These are phyloP conservation scores for Pterocles burchelli DNA, from an alignment of 2,113 vertebrate genomes.

Conservation along the genomic window DNA sequence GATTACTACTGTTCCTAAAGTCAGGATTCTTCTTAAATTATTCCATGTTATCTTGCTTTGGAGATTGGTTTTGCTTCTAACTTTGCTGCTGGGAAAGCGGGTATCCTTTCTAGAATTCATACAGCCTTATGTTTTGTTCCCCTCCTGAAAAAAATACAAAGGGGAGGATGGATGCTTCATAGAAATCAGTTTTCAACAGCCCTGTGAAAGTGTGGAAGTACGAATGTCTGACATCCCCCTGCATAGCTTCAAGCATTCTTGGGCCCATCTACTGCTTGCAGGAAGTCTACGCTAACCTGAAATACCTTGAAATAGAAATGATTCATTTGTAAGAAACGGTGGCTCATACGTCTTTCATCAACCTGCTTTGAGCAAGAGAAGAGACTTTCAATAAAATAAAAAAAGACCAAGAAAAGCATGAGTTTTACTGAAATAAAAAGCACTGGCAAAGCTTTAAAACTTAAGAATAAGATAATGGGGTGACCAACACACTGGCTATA, in stretches of 20 bases:
- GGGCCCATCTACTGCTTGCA: neutral
- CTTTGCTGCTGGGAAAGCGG: neutral
- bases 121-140: neutral
- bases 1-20: neutral
- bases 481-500: neutral
- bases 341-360: neutral
- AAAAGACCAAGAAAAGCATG: neutral
- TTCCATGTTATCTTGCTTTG: neutral
- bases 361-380: neutral
- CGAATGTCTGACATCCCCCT: neutral
- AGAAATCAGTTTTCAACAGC: neutral
- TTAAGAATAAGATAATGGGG: neutral
- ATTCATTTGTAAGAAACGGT: neutral
- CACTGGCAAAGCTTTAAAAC: neutral
- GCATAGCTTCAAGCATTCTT: neutral
- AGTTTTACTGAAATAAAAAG: neutral
- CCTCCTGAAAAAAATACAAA: neutral
- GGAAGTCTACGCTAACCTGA: neutral
- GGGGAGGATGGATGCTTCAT: neutral
- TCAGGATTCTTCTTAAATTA: neutral
- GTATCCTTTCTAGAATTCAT: neutral
- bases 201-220: neutral
- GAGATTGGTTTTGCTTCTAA: neutral
- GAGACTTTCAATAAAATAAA: neutral
- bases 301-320: slow-evolving; percentile 2